Evolutionary conservation across 1,140 invertebrate species (phyloP).

Genomic region (Callitettix versicolor): DNA sequence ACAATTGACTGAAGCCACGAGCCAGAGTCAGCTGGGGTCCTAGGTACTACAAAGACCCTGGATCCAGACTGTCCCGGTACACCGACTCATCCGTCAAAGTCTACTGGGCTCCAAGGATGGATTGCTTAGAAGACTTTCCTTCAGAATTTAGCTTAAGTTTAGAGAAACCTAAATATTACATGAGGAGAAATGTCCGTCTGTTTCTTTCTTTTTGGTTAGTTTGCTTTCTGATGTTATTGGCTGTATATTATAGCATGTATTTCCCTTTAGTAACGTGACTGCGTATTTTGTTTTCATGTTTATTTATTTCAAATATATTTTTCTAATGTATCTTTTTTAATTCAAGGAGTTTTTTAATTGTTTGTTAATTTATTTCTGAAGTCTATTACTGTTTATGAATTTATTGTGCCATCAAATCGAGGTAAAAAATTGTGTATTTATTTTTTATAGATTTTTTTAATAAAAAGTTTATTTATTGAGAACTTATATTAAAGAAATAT

Average conservation of each 20-base stretch:
- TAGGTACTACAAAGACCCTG: background rate
- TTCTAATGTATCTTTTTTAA: no score
- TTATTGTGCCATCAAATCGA: no score
- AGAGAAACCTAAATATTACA: background rate
- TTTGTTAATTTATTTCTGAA: no score
- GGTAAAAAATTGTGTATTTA: no score
- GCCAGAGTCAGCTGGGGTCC: background rate
- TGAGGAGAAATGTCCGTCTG: background rate
- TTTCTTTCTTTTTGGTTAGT: conserved; percentile 5
- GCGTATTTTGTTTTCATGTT: no score
- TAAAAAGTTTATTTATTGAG: no score
- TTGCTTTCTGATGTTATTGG: conserved; percentile 2
- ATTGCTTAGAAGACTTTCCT: conserved; percentile 2
- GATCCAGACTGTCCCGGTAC: background rate
- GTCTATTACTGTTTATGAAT: no score
- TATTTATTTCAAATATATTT: no score
- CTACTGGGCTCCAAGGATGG: background rate
- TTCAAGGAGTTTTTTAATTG: no score
- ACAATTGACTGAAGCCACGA: conserved; percentile 5
- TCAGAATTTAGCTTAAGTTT: background rate
- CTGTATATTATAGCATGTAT: conserved; percentile 3
- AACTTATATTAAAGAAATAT: no score
- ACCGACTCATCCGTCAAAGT: background rate
- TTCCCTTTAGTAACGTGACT: background rate
- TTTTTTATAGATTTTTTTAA: no score